These are phyloP conservation scores for Ictalurus furcatus DNA, from an alignment of 2,113 vertebrate species.

Conservation along the genomic window DNA sequence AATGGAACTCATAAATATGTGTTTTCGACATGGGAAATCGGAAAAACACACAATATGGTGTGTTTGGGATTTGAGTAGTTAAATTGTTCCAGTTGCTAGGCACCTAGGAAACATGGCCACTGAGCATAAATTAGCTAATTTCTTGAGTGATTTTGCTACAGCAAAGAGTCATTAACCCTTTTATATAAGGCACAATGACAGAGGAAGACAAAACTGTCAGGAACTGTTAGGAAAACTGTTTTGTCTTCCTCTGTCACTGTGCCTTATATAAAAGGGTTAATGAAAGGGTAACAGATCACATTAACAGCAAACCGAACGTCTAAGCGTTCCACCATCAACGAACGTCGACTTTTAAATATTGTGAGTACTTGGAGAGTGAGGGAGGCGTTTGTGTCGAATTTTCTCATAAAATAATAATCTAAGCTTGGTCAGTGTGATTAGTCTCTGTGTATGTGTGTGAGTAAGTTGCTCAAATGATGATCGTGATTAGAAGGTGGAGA, in stretches of 20 bases:
- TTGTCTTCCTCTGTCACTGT: no score
- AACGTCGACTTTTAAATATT: neutral
- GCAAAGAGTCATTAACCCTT: neutral
- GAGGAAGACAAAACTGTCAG: neutral
- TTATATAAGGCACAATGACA: neutral
- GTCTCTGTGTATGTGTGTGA: neutral
- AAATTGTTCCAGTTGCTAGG: conserved; percentile 16
- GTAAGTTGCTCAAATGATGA: neutral
- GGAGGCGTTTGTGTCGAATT: neutral
- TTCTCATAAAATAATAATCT: neutral
- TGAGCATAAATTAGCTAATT: neutral
- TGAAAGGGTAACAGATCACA: no score
- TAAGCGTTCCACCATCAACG: neutral
- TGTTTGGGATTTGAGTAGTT: neutral
- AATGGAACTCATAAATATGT: neutral
- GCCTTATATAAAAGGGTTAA: no score
- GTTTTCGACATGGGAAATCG: neutral
- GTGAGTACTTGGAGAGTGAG: neutral
- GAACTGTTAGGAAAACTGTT: no score
- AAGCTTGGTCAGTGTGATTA: neutral
- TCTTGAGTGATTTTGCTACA: neutral
- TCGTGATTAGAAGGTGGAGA: neutral
- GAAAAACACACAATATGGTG: neutral
- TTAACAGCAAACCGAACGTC: neutral
- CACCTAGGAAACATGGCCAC: neutral